Evolutionary conservation across 2,797 vertebrate species (phyloP).

Genomic region (Austrolebias charrua): DNA sequence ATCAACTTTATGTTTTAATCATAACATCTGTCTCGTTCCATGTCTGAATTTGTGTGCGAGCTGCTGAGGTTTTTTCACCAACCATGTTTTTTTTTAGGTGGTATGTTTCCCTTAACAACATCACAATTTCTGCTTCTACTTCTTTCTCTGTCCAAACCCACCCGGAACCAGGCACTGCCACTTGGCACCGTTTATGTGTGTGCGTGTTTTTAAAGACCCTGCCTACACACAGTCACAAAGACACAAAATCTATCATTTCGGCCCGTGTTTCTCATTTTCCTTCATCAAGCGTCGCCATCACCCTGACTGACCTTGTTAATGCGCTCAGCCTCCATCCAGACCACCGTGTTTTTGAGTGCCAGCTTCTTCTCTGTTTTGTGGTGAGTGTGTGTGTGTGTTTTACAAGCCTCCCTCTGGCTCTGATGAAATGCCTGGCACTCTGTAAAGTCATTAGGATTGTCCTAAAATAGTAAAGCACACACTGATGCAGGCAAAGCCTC

Average conservation of each 20-base stretch:
- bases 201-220: slow-evolving; percentile 44
- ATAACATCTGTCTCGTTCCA: slow-evolving; percentile 16
- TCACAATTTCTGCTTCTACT: slow-evolving; percentile 31
- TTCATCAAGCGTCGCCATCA: slow-evolving; percentile 68
- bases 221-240: slow-evolving; percentile 54
- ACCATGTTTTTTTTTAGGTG: slow-evolving; percentile 19
- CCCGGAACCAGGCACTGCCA: slow-evolving; percentile 49
- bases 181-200: slow-evolving; percentile 55
- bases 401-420: slow-evolving; percentile 69
- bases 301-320: slow-evolving; percentile 66
- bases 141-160: slow-evolving; percentile 49
- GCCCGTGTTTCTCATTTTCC: slow-evolving; percentile 57
- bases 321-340: slow-evolving; percentile 52
- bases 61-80: slow-evolving; percentile 13
- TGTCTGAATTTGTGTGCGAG: slow-evolving; percentile 16
- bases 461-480: slow-evolving; percentile 72
- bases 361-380: slow-evolving; percentile 67
- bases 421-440: slow-evolving; percentile 73
- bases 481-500: slow-evolving; percentile 32
- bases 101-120: slow-evolving; percentile 50
- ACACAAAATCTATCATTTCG: slow-evolving; percentile 64
- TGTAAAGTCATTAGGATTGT: slow-evolving; percentile 72
- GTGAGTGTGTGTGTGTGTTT: slow-evolving; percentile 63
- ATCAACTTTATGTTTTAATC: slow-evolving; percentile 15
- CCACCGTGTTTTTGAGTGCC: slow-evolving; percentile 57